Percentiles rank a stretch among this genome's conserved stretches.
Conservation (phyloP, 2,888 invertebrate genomes). For the Megalurothrips usitatus region DNA sequence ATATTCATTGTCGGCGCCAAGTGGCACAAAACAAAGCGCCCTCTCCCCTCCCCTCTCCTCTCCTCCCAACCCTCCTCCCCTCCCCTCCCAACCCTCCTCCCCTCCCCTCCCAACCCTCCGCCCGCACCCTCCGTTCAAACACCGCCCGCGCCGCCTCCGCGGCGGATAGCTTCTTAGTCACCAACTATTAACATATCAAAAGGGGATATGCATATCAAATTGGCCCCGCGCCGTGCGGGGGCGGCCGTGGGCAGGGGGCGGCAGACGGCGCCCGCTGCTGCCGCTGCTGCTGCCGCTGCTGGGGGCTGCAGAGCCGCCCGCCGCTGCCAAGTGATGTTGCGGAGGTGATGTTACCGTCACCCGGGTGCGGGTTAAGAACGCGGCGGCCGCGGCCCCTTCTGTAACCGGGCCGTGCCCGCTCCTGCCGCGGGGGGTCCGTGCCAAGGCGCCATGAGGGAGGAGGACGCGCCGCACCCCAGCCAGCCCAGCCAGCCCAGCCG, state of each 20-base stretch:
- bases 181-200: conserved; percentile 27
- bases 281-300: too few relatives aligned
- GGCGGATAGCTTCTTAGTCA: conserved; percentile 10
- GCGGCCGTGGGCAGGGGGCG: neutral
- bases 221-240: neutral
- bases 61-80: too few relatives aligned
- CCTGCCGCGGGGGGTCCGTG: neutral
- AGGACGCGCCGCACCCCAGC: too few relatives aligned
- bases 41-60: neutral
- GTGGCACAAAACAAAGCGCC: neutral
- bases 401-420: neutral
- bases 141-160: neutral
- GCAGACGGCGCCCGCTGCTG: neutral
- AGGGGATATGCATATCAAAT: conserved; percentile 21
- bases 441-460: neutral
- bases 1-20: conserved; percentile 25
- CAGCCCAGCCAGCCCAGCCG: neutral
- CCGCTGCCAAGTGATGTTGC: too few relatives aligned
- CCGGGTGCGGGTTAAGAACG: too few relatives aligned
- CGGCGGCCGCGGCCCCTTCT: neutral
- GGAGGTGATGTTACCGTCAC: too few relatives aligned
- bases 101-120: too few relatives aligned
- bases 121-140: neutral
- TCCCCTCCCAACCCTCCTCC: too few relatives aligned
- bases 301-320: too few relatives aligned